Evolutionary conservation across 2,797 vertebrate genomes (phyloP).

Genomic region (Lindbergichthys nudifrons): DNA sequence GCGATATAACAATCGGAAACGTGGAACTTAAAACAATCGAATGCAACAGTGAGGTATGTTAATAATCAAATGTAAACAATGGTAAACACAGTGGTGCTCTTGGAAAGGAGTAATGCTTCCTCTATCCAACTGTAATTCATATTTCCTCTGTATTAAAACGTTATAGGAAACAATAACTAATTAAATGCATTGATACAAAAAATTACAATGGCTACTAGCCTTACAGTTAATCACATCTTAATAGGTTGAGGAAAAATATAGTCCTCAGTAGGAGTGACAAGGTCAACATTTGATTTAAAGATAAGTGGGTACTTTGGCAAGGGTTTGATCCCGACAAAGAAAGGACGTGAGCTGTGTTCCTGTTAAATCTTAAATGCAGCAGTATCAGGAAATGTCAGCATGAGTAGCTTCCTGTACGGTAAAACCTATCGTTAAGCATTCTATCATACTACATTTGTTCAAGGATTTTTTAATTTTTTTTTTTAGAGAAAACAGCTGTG

Average conservation of each 20-base stretch:
- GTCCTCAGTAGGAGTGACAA: conserved; percentile 37
- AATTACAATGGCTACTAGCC: not conserved
- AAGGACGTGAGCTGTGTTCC: conserved; percentile 75
- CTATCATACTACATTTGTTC: conserved; percentile 39
- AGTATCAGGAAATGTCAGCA: conserved; percentile 57
- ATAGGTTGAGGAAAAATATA: conserved; percentile 24
- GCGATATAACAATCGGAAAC: conserved; percentile 6
- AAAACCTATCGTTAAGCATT: conserved; percentile 39
- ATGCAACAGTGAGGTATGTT: not conserved
- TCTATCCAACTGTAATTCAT: not conserved
- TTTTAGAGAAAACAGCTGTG: conserved; percentile 47
- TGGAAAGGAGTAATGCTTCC: not conserved
- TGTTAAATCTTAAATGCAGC: conserved; percentile 67
- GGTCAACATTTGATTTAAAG: conserved; percentile 42
- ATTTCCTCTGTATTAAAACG: not conserved
- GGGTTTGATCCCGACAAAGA: conserved; percentile 70
- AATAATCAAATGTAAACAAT: not conserved
- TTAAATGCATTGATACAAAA: not conserved
- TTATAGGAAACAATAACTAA: not conserved
- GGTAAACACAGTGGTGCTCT: not conserved
- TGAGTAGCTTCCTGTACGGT: conserved; percentile 64
- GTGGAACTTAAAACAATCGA: not conserved
- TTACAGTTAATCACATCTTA: conserved; percentile 4
- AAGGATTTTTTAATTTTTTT: conserved; percentile 60
- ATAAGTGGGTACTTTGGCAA: conserved; percentile 74